phyloP scores from a whole-genome alignment of 2,888 invertebrate genomes.

The Abrostola tripartita region DNA sequence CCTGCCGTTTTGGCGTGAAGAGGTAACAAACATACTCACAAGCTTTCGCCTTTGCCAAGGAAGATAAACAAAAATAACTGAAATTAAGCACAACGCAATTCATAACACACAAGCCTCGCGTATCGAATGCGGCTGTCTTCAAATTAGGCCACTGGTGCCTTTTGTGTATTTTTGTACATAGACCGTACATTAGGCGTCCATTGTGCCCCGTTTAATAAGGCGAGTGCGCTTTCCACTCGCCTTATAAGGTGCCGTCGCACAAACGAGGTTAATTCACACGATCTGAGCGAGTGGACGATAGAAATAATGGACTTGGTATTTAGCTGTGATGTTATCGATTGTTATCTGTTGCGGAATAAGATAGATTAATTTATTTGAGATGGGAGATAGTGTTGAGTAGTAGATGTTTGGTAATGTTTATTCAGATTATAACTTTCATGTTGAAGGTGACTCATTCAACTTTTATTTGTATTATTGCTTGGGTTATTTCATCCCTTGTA shows the following conservation, averaged over 20 bases:
- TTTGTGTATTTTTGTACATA: constrained; percentile 58
- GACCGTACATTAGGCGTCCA: constrained; percentile 61
- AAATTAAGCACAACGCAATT: neutral
- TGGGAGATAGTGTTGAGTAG: constrained; percentile 16
- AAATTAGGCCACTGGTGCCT: constrained; percentile 53
- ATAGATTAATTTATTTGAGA: constrained; percentile 36
- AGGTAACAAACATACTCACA: too few relatives aligned
- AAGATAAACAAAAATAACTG: neutral
- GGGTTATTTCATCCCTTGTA: too few relatives aligned
- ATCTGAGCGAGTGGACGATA: constrained; percentile 51
- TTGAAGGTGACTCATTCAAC: too few relatives aligned
- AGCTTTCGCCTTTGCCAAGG: too few relatives aligned
- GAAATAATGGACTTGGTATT: constrained; percentile 56
- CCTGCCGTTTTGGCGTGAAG: too few relatives aligned
- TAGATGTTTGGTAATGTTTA: neutral
- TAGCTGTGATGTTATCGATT: constrained; percentile 50
- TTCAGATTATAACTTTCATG: neutral
- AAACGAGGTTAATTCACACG: constrained; percentile 76
- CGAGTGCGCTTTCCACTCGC: constrained; percentile 69
- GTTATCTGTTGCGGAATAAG: constrained; percentile 29
- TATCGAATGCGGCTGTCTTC: constrained; percentile 48
- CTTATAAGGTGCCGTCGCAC: constrained; percentile 67
- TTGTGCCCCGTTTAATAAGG: constrained; percentile 74
- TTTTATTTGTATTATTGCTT: too few relatives aligned
- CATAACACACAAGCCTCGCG: constrained; percentile 18